Percentiles rank a stretch among this genome's conserved stretches.
These are phyloP conservation scores for Timema podura DNA, from an alignment of 2,888 invertebrate genomes.

Conservation along the genomic window DNA sequence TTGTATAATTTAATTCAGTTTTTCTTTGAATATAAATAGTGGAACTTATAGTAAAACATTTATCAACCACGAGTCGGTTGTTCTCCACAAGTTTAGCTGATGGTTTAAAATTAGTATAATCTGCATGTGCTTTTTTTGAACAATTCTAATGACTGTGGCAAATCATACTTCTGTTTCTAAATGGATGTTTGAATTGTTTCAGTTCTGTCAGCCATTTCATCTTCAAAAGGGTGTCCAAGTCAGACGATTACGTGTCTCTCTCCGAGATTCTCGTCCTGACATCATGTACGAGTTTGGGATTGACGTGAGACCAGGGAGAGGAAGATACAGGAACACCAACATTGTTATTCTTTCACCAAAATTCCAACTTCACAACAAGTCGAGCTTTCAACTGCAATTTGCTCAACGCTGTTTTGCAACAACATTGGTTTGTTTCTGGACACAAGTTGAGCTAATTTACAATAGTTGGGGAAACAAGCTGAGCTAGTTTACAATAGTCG, in stretches of 20 bases:
- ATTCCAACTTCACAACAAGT: conserved; percentile 90
- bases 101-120: not conserved
- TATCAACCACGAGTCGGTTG: no score
- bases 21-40: no score
- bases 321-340: conserved; percentile 84
- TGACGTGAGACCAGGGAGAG: conserved; percentile 80
- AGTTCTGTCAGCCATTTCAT: conserved; percentile 87
- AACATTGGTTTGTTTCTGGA: conserved; percentile 55
- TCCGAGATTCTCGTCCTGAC: conserved; percentile 61
- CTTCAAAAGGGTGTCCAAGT: conserved; percentile 73
- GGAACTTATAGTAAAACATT: no score
- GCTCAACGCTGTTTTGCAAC: conserved; percentile 82
- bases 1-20: no score
- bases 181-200: conserved; percentile 29
- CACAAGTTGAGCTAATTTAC: no score
- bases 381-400: conserved; percentile 69
- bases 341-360: conserved; percentile 91
- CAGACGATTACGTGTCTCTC: conserved; percentile 56
- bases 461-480: no score
- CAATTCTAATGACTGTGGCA: no score
- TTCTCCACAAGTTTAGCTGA: not conserved
- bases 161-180: not conserved
- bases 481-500: no score
- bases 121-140: not conserved
- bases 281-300: conserved; percentile 83